Percentiles rank a stretch among this genome's conserved stretches.
Conservation (phyloP, 1,140 invertebrate genomes). For the Drosophila elegans region DNA sequence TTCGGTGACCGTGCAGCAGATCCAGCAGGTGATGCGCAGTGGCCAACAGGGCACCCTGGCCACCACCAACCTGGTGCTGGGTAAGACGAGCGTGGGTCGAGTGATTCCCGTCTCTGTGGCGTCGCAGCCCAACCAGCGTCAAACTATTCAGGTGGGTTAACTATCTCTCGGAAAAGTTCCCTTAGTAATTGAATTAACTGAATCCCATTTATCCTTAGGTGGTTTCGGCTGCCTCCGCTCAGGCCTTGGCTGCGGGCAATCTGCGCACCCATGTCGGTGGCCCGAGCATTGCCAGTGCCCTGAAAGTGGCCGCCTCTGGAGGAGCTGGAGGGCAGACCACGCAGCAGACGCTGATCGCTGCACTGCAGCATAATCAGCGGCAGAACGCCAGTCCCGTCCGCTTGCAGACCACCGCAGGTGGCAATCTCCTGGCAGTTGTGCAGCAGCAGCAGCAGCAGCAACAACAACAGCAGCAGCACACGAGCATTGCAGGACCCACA, state of each 20-base stretch:
- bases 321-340: slow-evolving; percentile 71
- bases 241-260: slow-evolving; percentile 84
- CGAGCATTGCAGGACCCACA: slow-evolving; percentile 50
- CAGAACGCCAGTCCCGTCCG: slow-evolving; percentile 85
- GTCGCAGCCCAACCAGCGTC: slow-evolving; percentile 76
- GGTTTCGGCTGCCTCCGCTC: slow-evolving; percentile 85
- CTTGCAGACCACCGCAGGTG: slow-evolving; percentile 85
- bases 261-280: slow-evolving; percentile 84
- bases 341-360: slow-evolving; percentile 84
- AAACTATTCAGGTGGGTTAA: slow-evolving; percentile 82
- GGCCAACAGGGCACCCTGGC: slow-evolving; percentile 82
- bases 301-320: slow-evolving; percentile 84
- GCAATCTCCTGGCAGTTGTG: slow-evolving; percentile 85
- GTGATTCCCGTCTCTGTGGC: slow-evolving; percentile 84
- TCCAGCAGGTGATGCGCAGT: slow-evolving; percentile 91
- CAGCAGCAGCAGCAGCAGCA: slow-evolving; percentile 83
- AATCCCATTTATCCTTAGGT: slow-evolving; percentile 69
- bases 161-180: background rate
- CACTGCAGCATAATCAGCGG: slow-evolving; percentile 84
- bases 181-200: background rate
- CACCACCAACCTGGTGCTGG: slow-evolving; percentile 72
- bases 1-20: slow-evolving; percentile 90
- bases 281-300: slow-evolving; percentile 84
- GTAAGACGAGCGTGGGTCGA: slow-evolving; percentile 81
- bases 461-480: slow-evolving; percentile 58